Evolutionary conservation across 2,797 vertebrate genomes (phyloP).

Genomic region (Anguilla obscura): DNA sequence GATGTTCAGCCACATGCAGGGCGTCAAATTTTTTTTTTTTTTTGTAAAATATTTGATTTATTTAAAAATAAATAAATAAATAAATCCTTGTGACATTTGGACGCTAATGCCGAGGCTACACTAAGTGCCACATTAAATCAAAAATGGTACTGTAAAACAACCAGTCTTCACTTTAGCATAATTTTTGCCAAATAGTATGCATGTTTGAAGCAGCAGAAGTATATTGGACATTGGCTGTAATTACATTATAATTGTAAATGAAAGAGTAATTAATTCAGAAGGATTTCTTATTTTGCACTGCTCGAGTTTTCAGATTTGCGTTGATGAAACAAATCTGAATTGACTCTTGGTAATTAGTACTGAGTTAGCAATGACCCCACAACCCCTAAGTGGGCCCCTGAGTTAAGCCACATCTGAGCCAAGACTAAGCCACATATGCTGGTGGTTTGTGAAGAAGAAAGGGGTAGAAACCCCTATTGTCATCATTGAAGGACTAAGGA

Average conservation of each 20-base stretch:
- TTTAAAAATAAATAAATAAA: background rate
- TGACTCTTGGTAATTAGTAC: background rate
- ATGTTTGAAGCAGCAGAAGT: background rate
- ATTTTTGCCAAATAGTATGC: background rate
- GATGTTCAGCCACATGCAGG: too few species aligned
- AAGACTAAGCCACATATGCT: background rate
- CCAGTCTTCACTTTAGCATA: background rate
- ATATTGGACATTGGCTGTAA: background rate
- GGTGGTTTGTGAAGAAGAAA: background rate
- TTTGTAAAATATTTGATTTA: too few species aligned
- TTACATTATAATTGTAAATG: constrained; percentile 2
- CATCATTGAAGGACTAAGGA: background rate
- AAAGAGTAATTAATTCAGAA: background rate
- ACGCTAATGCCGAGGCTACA: background rate
- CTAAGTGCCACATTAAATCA: background rate
- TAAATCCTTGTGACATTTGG: background rate
- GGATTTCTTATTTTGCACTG: background rate
- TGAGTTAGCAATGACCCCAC: background rate
- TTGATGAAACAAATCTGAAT: background rate
- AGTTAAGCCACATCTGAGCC: background rate
- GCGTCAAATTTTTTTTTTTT: too few species aligned
- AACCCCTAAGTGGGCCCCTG: background rate
- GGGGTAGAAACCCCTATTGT: background rate
- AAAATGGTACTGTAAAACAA: background rate
- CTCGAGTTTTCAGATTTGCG: background rate